Conservation (phyloP, 2,113 vertebrate species). For the Willisornis vidua region DNA sequence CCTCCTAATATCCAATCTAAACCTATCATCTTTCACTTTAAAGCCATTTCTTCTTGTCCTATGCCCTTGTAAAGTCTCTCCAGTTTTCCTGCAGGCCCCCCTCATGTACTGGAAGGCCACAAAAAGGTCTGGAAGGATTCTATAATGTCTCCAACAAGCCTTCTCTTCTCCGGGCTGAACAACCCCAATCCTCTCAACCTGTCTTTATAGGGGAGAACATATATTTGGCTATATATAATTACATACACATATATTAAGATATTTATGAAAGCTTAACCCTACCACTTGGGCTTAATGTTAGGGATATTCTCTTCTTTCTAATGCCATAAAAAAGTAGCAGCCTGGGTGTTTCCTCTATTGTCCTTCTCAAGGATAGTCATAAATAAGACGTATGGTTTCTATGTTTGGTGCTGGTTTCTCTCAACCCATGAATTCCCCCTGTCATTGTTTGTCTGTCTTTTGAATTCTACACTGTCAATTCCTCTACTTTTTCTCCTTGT, state of each 20-base stretch:
- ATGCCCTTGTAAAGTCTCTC: background rate
- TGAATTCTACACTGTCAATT: background rate
- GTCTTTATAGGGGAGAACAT: background rate
- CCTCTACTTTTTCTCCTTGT: background rate
- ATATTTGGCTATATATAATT: background rate
- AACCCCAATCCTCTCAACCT: background rate
- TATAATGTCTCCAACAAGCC: background rate
- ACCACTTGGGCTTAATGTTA: background rate
- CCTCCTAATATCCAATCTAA: background rate
- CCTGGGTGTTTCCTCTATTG: background rate
- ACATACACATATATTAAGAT: background rate
- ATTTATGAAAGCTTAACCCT: background rate
- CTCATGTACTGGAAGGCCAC: background rate
- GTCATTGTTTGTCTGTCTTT: background rate
- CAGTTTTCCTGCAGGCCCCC: background rate
- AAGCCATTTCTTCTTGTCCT: background rate
- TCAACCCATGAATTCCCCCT: background rate
- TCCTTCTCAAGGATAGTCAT: background rate
- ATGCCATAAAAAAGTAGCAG: background rate
- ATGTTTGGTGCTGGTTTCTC: background rate
- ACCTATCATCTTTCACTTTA: background rate
- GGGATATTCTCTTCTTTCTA: background rate
- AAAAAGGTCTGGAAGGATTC: background rate
- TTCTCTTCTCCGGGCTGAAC: background rate
- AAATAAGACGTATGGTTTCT: background rate